These are phyloP conservation scores for Parauchenoglanis ngamensis DNA, from an alignment of 2,797 vertebrate genomes.

Conservation along the genomic window DNA sequence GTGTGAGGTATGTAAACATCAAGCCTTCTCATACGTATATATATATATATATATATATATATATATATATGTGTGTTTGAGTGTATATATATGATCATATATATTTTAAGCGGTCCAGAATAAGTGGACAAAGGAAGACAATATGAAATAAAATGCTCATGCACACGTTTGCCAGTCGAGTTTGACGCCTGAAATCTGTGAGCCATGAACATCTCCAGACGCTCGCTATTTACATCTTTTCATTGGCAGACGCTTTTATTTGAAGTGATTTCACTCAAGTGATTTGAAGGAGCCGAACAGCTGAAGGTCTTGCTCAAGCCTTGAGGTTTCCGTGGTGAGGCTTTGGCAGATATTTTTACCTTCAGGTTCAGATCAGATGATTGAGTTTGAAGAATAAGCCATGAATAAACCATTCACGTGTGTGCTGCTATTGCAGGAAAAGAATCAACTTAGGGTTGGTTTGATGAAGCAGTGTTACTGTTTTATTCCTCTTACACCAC, in stretches of 20 bases:
- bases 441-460: not conserved
- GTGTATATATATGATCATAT: not conserved
- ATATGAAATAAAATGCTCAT: not conserved
- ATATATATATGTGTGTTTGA: too few species aligned
- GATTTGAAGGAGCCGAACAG: not conserved
- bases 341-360: not conserved
- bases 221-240: not conserved
- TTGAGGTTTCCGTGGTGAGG: not conserved
- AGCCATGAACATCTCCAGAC: not conserved
- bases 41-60: not conserved
- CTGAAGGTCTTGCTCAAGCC: not conserved
- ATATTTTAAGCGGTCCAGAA: not conserved
- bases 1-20: not conserved
- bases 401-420: not conserved
- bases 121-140: not conserved
- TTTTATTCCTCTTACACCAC: not conserved
- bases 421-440: not conserved
- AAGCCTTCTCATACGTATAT: too few species aligned
- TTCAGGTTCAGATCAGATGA: not conserved
- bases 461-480: not conserved
- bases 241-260: constrained; percentile 1
- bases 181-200: not conserved
- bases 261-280: not conserved
- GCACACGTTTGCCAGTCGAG: not conserved
- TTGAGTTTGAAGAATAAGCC: not conserved